Base-by-base conservation (phyloP, 2,888 invertebrate species). In the Mechanitis mazaeus region DNA sequence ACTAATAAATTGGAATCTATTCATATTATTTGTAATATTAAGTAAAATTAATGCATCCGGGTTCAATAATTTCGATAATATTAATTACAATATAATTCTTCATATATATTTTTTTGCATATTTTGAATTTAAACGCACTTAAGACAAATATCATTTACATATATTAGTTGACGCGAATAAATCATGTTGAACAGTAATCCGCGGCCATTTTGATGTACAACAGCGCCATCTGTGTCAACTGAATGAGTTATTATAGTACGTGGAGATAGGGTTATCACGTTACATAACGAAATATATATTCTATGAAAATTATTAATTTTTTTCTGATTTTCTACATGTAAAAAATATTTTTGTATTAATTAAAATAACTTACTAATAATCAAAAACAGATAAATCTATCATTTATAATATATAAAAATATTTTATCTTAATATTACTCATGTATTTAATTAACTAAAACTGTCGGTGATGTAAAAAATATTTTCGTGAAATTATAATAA, bases 161-260 rank as follows among this genome's bases (percentile, higher is more conserved):
- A 87, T 83, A 64, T 81, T 79, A 80, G 79, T 84, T 85, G 84
- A 84, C 77, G 83, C 69, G 70, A 75, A 88, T 88, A 87, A 88
- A 88, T 89, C 88, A 88, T 78, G 64, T 69, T 74, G 75, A 83
- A 86, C 85, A 79, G 80, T 85, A 87, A 87, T 85, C 86, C 80
- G 84, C 79, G 81, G 84, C 81, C 84, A 81, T 84, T 87, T 87
- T 89, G 89, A 88, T 85, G 83, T 82, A 83, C 82, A 79, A 76
- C 83, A 85, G 80, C 85, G 87, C 87, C 88, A 89, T 88, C 88
- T 89, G 89, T 88, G 89, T 88, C 88, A 86, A 83, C 83, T 78
- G 79, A 78, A 84, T 88, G 89, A 88, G 84, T 87, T 89, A 89
- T 87, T 87, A 83, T 82, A 73, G 76, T 72, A 69, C 73, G 70